Conservation (phyloP, 2,888 invertebrate species). For the Andrena hattorfiana region DNA sequence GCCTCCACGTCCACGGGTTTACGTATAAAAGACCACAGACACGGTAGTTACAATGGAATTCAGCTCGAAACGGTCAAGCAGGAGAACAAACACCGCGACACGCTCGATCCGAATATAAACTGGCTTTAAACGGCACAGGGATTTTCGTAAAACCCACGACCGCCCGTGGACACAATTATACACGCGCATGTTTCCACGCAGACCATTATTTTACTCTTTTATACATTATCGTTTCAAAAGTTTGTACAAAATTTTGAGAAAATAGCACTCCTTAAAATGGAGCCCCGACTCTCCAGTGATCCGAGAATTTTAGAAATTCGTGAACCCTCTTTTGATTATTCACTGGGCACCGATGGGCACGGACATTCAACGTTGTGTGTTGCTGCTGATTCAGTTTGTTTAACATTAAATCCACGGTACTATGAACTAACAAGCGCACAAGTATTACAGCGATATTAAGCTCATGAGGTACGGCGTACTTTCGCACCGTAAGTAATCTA, state of each 20-base stretch:
- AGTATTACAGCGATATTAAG: conserved; percentile 68
- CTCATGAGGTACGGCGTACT: conserved; percentile 68
- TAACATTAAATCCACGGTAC: conserved; percentile 57
- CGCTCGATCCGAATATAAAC: conserved; percentile 40
- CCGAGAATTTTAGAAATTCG: conserved; percentile 53
- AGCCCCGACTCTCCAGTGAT: conserved; percentile 29
- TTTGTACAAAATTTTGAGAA: conserved; percentile 71
- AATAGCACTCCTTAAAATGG: conserved; percentile 65
- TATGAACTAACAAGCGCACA: conserved; percentile 70
- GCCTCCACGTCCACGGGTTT: not conserved
- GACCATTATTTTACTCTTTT: conserved; percentile 17
- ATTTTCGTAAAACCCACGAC: conserved; percentile 39
- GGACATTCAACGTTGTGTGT: conserved; percentile 37
- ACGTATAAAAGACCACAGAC: conserved; percentile 15
- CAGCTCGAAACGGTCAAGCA: conserved; percentile 34
- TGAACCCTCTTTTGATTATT: conserved; percentile 33
- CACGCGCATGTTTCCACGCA: conserved; percentile 23
- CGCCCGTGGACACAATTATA: conserved; percentile 31
- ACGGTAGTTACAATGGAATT: conserved; percentile 27
- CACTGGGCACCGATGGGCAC: conserved; percentile 54
- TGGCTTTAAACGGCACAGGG: conserved; percentile 31
- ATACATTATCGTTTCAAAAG: conserved; percentile 50
- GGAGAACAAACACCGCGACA: conserved; percentile 38
- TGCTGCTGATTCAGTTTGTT: conserved; percentile 22
- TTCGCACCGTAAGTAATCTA: conserved; percentile 60